Conservation (phyloP, 2,888 invertebrate species). For the Synergus laeviventris region DNA sequence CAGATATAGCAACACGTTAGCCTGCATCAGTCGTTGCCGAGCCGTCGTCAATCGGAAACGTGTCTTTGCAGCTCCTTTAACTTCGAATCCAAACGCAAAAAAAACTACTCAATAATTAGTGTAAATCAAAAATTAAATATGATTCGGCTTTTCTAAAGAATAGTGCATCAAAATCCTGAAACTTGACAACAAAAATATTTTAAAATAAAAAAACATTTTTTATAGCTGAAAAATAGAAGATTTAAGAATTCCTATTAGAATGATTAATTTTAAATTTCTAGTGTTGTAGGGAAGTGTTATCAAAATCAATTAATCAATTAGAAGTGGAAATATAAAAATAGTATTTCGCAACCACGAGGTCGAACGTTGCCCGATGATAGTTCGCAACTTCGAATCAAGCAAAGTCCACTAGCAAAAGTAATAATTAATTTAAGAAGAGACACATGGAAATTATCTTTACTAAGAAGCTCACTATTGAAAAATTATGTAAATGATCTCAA, state of each 20-base stretch:
- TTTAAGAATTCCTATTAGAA: not conserved
- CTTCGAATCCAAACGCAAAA: not conserved
- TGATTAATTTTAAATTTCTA: not conserved
- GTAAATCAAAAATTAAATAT: not conserved
- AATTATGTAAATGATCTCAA: not conserved
- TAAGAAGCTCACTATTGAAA: not conserved
- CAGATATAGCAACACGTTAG: conserved; percentile 78
- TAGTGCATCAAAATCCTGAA: not conserved
- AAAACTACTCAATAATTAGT: not conserved
- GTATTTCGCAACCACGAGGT: conserved; percentile 17
- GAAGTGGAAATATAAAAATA: conserved; percentile 1
- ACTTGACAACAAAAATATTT: not conserved
- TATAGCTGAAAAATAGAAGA: not conserved
- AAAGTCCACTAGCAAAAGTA: conserved; percentile 17
- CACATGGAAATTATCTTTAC: not conserved
- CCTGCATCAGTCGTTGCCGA: conserved; percentile 76
- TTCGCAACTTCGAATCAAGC: not conserved
- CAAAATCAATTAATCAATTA: not conserved
- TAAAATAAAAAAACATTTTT: conserved; percentile 7
- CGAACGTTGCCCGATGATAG: conserved; percentile 32
- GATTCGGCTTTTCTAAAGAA: not conserved
- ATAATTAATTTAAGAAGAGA: conserved; percentile 1
- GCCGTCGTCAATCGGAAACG: conserved; percentile 74
- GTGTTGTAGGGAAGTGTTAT: not conserved
- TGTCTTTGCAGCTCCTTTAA: conserved; percentile 1